A percentile compares a stretch with the other conserved stretches of the same genome.
These are phyloP conservation scores for Aphis gossypii DNA, from an alignment of 1,140 invertebrate genomes.

Conservation along the genomic window DNA sequence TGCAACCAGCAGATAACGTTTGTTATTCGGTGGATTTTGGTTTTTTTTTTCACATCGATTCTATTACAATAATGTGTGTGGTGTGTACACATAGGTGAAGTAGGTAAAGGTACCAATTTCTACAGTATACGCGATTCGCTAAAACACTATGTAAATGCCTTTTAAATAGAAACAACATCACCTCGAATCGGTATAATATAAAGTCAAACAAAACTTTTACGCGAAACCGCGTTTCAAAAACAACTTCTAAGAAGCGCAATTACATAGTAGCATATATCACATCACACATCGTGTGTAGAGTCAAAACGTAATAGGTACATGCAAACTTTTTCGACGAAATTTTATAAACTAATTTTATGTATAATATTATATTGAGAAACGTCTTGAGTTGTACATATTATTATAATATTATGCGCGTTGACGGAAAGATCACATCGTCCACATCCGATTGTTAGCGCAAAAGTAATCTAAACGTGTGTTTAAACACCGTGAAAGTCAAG, in stretches of 20 bases:
- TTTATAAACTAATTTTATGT: background rate
- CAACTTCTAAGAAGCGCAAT: background rate
- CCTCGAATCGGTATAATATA: background rate
- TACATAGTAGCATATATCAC: background rate
- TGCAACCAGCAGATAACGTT: background rate
- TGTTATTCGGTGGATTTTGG: background rate
- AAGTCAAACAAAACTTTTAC: constrained; percentile 5
- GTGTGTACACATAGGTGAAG: too few relatives aligned
- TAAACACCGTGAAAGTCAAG: too few relatives aligned
- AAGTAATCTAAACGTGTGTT: background rate
- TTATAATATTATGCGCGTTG: background rate
- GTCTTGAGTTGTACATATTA: background rate
- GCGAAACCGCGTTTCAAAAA: background rate
- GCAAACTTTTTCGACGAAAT: background rate
- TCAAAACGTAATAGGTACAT: background rate
- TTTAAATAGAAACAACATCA: background rate
- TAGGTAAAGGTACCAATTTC: too few relatives aligned
- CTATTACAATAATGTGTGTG: too few relatives aligned
- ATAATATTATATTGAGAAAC: background rate
- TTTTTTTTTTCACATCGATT: background rate
- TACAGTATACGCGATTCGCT: too few relatives aligned
- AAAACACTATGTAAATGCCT: background rate
- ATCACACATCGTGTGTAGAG: background rate
- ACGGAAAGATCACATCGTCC: background rate
- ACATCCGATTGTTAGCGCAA: background rate